Base-by-base conservation (phyloP, 2,113 vertebrate genomes). In the Lophotis ruficrista region DNA sequence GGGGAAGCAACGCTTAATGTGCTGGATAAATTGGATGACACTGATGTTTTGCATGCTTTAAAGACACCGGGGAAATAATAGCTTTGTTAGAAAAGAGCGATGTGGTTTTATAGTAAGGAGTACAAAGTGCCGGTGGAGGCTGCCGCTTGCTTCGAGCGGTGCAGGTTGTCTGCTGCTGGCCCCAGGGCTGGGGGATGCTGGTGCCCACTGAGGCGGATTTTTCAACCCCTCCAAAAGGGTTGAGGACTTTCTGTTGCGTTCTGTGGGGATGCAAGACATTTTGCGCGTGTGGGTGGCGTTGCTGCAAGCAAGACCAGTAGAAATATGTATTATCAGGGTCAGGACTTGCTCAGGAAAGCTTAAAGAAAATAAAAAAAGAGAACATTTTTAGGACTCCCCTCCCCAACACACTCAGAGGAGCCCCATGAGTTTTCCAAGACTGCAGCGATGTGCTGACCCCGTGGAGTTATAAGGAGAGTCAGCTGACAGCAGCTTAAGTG, bases 11-110 rank as follows among this genome's bases (percentile, higher is more conserved):
- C 22, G 1, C 65, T 89, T 94, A 91, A 65, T 85, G 87, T 82
- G 30, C 78, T 93, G 91, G 77, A 77, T 94, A 89, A 95, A 95
- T 94, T 87, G 91, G 89, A 80, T 93, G 94, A 62, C 94, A 94
- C 45, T 50, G 77, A 85, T 89, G 84, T 91, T 96, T 94, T 94
- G 87, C 83, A 62, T 92, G 89, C 73, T 89, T 84, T 89, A 76
- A 84, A 82, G 73, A 64, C 92, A 85, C 77, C 1, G 15, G 96
- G 78, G 93, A 96, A 95, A 94, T 94, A 72, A 84, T 4, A 82
- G 77, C 53, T 95, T 92, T 72, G 90, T 79, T 95, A 85, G 89
- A 86, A 94, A 96, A 94, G 70, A 91, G 70, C 58, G 3, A 15
- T 25, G 66, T 94, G 70, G 48, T 83, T 91, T 93, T 45, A 27